phyloP scores from a whole-genome alignment of 2,888 invertebrate genomes.

The Teleiodes luculella region DNA sequence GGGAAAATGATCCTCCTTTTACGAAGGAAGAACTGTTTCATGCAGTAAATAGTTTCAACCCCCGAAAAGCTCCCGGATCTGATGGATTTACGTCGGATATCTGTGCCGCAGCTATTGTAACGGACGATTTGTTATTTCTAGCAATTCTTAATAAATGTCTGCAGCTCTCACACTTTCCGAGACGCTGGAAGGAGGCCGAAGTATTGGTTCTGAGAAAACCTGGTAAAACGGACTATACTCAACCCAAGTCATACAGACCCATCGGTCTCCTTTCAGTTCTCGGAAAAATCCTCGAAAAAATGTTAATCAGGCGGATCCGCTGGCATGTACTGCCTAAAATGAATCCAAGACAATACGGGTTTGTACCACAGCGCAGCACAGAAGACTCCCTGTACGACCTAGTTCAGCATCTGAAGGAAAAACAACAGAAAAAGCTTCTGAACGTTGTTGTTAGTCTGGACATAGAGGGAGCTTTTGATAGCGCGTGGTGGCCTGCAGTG shows the following conservation, averaged over 20 bases:
- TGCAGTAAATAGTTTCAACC: background rate
- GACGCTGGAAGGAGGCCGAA: background rate
- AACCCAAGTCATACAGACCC: background rate
- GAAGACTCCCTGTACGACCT: too few relatives aligned
- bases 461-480: too few relatives aligned
- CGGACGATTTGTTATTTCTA: background rate
- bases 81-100: background rate
- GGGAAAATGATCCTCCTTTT: conserved; percentile 8
- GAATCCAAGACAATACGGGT: too few relatives aligned
- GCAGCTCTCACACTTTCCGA: background rate
- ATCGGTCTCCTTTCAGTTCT: background rate
- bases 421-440: too few relatives aligned
- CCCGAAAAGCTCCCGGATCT: background rate
- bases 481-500: too few relatives aligned
- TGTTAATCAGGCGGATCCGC: background rate
- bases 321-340: too few relatives aligned
- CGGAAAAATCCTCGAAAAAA: background rate
- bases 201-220: background rate
- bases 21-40: background rate
- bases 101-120: background rate
- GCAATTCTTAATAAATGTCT: background rate
- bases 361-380: too few relatives aligned
- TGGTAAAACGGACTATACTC: background rate
- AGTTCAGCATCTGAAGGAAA: too few relatives aligned
- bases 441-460: too few relatives aligned